These are phyloP conservation scores for Drosophila antonietae DNA, from an alignment of 2,888 invertebrate genomes.

Conservation along the genomic window DNA sequence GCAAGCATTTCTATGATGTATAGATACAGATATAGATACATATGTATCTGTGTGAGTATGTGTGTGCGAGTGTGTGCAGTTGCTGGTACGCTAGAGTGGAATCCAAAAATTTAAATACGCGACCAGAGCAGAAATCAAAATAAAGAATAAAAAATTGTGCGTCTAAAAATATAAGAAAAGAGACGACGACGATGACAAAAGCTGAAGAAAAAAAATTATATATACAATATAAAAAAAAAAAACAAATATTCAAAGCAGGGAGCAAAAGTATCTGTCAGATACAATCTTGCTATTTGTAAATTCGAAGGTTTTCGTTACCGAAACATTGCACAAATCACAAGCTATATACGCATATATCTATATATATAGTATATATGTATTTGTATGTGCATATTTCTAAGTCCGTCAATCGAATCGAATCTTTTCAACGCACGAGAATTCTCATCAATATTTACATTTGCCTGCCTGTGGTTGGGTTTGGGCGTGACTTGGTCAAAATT, in stretches of 20 bases:
- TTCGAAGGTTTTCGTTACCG: conserved; percentile 64
- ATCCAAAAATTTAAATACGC: conserved; percentile 70
- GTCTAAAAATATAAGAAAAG: conserved; percentile 67
- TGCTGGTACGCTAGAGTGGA: conserved; percentile 34
- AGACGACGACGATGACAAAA: conserved; percentile 43
- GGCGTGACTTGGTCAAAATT: conserved; percentile 36
- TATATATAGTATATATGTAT: background rate
- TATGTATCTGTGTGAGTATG: conserved; percentile 5
- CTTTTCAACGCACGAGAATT: conserved; percentile 22
- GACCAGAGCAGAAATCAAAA: conserved; percentile 67
- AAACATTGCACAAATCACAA: conserved; percentile 14
- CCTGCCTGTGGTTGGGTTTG: background rate
- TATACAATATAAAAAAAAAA: conserved; percentile 30
- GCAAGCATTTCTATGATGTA: conserved; percentile 32
- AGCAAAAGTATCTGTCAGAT: conserved; percentile 54
- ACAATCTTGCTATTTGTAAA: conserved; percentile 70
- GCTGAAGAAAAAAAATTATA: conserved; percentile 26
- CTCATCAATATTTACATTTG: conserved; percentile 55
- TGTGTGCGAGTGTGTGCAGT: background rate
- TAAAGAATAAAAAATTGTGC: conserved; percentile 53
- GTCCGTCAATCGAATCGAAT: conserved; percentile 32
- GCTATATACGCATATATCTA: background rate
- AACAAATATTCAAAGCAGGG: conserved; percentile 57
- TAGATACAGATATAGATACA: conserved; percentile 11
- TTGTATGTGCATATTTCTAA: background rate